Evolutionary conservation across 2,113 vertebrate genomes (phyloP).

Genomic region (Microtus montanus): DNA sequence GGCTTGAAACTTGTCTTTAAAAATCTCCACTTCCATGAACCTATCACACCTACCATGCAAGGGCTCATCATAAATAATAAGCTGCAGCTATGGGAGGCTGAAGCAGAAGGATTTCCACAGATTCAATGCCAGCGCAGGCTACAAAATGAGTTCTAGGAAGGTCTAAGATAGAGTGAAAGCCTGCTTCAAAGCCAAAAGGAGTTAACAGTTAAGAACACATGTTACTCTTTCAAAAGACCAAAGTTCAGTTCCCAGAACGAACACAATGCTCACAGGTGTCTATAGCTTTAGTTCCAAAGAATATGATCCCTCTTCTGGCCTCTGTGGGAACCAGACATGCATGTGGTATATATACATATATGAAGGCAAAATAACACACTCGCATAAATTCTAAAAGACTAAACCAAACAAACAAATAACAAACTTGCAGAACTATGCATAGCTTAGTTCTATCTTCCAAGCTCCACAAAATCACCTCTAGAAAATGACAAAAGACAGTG

Average conservation of each 20-base stretch:
- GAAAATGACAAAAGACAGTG: not conserved
- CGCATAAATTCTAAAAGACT: not conserved
- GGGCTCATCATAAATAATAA: not conserved
- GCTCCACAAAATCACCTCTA: not conserved
- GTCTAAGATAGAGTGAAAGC: not conserved
- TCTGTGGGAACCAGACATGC: not conserved
- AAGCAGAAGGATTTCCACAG: not conserved
- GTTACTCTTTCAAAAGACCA: not conserved
- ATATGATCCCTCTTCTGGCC: too few species aligned
- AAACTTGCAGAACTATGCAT: not conserved
- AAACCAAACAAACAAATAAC: not conserved
- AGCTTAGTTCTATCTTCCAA: not conserved
- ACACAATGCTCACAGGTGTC: not conserved
- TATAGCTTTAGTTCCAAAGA: not conserved
- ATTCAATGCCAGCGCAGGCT: not conserved
- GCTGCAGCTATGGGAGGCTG: not conserved
- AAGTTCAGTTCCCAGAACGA: not conserved
- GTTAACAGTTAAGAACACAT: not conserved
- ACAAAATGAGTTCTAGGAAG: not conserved
- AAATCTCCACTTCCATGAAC: not conserved
- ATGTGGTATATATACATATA: too few species aligned
- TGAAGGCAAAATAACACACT: not conserved
- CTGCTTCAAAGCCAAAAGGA: not conserved
- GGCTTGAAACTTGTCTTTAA: conserved; percentile 17
- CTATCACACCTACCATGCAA: not conserved